A percentile compares a stretch with the other conserved stretches of the same genome.
Conservation (phyloP, 2,113 vertebrate species). For the chimpanzee (Pan troglodytes) region NHGRI_mPanTro3-v2.1_pri NC_072420.2:31115501-31116000, state of each 20-base stretch:
- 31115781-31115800: not conserved
- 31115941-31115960: not conserved
- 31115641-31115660: too few relatives aligned
- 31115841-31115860: not conserved
- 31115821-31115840: not conserved
- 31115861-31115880: not conserved
- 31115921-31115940: not conserved
- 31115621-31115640: not conserved
- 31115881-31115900: not conserved
- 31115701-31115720: not conserved
- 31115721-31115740: not conserved
- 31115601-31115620: too few relatives aligned
- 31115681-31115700: not conserved
- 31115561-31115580: not conserved
- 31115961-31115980: not conserved
- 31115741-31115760: not conserved
- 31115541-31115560: not conserved
- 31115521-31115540: rapidly evolving
- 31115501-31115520: not conserved
- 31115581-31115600: not conserved
- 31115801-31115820: not conserved
- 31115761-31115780: not conserved
- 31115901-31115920: not conserved
- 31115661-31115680: rapidly evolving
- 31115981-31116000: not conserved